Percentiles rank a stretch among this genome's conserved stretches.
phyloP scores from a whole-genome alignment of 2,797 vertebrate species.

The Rousettus madagascariensis region DNA sequence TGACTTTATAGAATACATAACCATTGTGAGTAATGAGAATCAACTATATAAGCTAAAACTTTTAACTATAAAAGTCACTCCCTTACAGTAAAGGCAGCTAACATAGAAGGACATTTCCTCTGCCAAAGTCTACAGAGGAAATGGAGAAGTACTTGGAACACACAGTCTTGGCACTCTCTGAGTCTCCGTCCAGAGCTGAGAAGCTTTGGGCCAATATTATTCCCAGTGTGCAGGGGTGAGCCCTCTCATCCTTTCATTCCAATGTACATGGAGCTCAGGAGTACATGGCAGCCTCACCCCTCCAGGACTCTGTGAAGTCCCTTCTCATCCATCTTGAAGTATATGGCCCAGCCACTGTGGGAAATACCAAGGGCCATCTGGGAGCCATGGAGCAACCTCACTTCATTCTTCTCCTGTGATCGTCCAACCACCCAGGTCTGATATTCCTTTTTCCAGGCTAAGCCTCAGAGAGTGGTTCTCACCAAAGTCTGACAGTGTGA shows the following conservation, averaged over 20 bases:
- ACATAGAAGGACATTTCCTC: neutral
- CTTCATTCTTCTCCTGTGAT: too few species aligned
- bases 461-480: neutral
- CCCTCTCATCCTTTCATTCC: neutral
- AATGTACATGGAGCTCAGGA: accelerated
- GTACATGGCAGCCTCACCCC: neutral
- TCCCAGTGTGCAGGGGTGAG: neutral
- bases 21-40: neutral
- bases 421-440: neutral
- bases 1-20: neutral
- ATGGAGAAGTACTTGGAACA: neutral
- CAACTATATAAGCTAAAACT: neutral
- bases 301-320: neutral
- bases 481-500: neutral
- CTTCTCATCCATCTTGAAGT: neutral
- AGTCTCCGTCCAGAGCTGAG: neutral
- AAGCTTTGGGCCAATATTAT: neutral
- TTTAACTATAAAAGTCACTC: neutral
- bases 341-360: neutral
- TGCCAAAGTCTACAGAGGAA: neutral
- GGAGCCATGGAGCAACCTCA: accelerated
- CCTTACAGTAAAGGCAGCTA: neutral
- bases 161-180: too few species aligned
- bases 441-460: neutral
- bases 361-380: neutral